phyloP scores from a whole-genome alignment of 2,888 invertebrate genomes.

The Corbicula japonica region DNA sequence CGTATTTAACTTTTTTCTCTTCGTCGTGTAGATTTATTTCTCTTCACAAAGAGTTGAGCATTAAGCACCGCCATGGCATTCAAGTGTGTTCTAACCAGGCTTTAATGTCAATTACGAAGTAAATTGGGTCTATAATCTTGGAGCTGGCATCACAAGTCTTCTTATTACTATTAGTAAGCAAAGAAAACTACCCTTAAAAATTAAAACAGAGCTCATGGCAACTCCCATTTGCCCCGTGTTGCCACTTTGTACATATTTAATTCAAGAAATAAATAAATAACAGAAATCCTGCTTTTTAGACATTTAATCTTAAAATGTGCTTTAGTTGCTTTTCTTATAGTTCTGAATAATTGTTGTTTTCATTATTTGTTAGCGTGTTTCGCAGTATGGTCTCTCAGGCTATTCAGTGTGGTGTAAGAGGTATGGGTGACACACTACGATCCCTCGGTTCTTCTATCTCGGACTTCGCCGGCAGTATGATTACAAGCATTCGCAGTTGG shows the following conservation, averaged over 20 bases:
- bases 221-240: background rate
- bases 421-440: background rate
- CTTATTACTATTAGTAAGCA: too few species aligned
- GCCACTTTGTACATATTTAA: background rate
- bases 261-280: background rate
- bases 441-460: background rate
- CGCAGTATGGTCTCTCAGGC: constrained; percentile 37
- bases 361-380: constrained; percentile 33
- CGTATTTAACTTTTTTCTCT: too few species aligned
- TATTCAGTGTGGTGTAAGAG: constrained; percentile 31
- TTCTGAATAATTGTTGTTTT: background rate
- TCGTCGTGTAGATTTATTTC: too few species aligned
- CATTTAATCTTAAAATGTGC: background rate
- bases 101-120: too few species aligned
- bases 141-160: too few species aligned
- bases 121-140: too few species aligned
- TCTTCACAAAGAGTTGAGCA: too few species aligned
- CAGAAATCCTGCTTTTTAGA: background rate
- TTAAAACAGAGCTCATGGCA: background rate
- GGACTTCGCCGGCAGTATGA: constrained; percentile 9
- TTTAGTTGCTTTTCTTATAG: background rate
- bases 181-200: background rate
- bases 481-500: constrained; percentile 9
- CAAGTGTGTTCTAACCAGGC: too few species aligned
- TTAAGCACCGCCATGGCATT: too few species aligned